Conservation (phyloP, 2,888 invertebrate genomes). For the Chrysotoxum bicinctum region DNA sequence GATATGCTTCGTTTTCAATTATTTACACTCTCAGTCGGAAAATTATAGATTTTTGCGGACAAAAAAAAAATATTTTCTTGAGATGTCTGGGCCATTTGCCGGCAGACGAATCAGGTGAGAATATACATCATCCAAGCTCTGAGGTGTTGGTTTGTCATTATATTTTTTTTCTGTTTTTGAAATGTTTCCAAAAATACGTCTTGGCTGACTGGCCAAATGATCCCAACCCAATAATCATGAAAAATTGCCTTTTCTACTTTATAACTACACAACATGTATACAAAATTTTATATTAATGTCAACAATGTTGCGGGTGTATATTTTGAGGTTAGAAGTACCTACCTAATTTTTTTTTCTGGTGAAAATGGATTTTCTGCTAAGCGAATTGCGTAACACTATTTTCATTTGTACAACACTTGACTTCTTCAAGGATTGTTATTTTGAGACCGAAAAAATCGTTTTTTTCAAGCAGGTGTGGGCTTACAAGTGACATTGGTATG, state of each 20-base stretch:
- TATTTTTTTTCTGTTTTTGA: slow-evolving; percentile 27
- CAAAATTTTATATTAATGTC: slow-evolving; percentile 1
- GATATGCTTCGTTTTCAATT: slow-evolving; percentile 45
- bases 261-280: slow-evolving; percentile 22
- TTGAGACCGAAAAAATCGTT: background rate
- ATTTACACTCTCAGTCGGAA: slow-evolving; percentile 16
- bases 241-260: slow-evolving; percentile 22
- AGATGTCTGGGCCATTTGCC: slow-evolving; percentile 3
- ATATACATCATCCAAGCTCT: slow-evolving; percentile 8
- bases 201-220: background rate
- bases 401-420: background rate
- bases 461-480: slow-evolving; percentile 38
- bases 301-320: slow-evolving; percentile 5
- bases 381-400: slow-evolving; percentile 33
- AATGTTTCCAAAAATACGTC: slow-evolving; percentile 50
- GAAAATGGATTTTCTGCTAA: background rate
- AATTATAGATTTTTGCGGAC: background rate
- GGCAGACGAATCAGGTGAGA: slow-evolving; percentile 37
- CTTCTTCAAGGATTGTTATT: slow-evolving; percentile 12
- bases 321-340: background rate
- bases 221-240: slow-evolving; percentile 21
- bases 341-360: background rate
- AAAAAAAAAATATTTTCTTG: background rate
- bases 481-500: slow-evolving; percentile 18
- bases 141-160: slow-evolving; percentile 41